These are phyloP conservation scores for Lasioglossum villosulum DNA, from an alignment of 2,888 invertebrate genomes.

Conservation along the genomic window DNA sequence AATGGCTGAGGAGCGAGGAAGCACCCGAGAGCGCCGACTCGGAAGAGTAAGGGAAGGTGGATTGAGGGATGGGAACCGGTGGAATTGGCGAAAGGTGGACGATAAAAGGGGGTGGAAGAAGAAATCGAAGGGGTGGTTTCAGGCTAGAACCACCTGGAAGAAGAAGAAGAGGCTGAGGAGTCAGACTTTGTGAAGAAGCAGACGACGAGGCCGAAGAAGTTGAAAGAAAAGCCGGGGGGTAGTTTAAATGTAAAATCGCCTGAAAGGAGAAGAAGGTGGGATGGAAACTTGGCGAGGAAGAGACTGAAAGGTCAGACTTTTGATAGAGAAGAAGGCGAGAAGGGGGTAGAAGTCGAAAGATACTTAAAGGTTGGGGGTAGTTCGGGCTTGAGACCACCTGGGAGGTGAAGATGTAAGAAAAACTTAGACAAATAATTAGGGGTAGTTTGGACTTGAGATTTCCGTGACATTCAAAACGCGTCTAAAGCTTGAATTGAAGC, in stretches of 20 bases:
- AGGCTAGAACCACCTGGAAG: background rate
- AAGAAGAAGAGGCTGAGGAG: background rate
- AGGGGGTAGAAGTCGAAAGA: background rate
- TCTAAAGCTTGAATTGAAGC: background rate
- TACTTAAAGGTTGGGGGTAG: background rate
- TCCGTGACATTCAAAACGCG: background rate
- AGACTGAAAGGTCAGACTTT: background rate
- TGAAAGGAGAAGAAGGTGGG: background rate
- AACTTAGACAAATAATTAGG: background rate
- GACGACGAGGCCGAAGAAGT: background rate
- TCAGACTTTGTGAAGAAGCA: background rate
- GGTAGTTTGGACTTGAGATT: background rate
- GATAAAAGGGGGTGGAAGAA: background rate
- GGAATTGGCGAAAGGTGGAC: background rate
- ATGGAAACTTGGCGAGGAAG: background rate
- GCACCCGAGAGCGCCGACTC: background rate
- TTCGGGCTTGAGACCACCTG: background rate
- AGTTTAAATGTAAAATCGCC: background rate
- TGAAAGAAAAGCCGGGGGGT: background rate
- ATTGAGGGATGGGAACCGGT: background rate
- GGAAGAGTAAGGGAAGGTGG: background rate
- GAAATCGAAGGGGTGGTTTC: background rate
- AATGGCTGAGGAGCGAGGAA: slow-evolving; percentile 21
- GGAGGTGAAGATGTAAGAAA: background rate
- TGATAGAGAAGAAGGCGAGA: background rate